Base-by-base conservation (phyloP, 2,113 vertebrate genomes). In the Gnathonemus longibarbis region DNA sequence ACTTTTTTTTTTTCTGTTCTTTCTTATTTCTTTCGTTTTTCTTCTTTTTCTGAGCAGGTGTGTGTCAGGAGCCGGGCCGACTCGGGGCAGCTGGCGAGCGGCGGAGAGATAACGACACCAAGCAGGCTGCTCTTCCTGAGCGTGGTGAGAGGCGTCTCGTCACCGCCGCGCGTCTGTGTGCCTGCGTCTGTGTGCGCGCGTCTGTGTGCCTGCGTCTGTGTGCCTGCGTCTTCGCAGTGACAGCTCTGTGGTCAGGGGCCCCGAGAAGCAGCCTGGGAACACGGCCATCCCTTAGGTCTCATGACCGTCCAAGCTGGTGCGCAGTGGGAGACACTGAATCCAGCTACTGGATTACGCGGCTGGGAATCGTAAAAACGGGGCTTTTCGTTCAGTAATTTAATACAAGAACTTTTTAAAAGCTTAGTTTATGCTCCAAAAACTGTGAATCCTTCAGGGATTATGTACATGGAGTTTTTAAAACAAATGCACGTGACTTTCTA, bases 211-310 rank as follows among this genome's bases (percentile, higher is more conserved):
- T 7, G 80, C 45, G 4, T 21, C 27, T 24, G 19, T 53, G 85
- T 13, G 56, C 53, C 53, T 88, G n/a, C 39, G 1, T 66, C 87
- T 66, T 42, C 21, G 87, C 52, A 4, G 19, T 21, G 87, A 45
- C 35, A 53, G 87, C 17, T 31, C 52, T 95, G 94, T 89, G 94
- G 94, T 95, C 90, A 88, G 89, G 58, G 89, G 19, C 58, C 39
- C 10, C 91, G 86, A 88, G 86, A 66, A 9, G 21, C 52, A 88
- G 35, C 94, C 94, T 96, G 95, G 96, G 95, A 96, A 96, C 93
- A 93, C 92, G 92, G 80, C 90, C 88, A 84, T 42, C 2, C 89
- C 89, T 93, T 86, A 93, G 94, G 94, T 96, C 96, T 95, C 96
- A 96, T 94, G 94, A 39, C 19, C 3, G 56, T 46, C 87, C 35